phyloP scores from a whole-genome alignment of 1,140 invertebrate species.

The Aleiodes sp. region DNA sequence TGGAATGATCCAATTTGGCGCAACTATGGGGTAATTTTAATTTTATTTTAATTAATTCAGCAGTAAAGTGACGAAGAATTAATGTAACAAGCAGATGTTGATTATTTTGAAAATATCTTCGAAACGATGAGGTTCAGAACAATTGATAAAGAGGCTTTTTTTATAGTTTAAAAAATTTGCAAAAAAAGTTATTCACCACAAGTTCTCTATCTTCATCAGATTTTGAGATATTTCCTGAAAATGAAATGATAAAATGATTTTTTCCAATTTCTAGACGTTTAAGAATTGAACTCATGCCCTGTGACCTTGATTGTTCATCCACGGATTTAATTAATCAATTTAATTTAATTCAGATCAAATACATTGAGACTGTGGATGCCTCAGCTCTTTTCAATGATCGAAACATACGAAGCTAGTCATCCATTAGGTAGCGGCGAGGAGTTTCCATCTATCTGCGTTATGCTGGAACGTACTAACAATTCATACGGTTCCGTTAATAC shows the following conservation, averaged over 20 bases:
- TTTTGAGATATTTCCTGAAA: not conserved
- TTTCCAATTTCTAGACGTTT: not conserved
- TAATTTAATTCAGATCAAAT: conserved; percentile 51
- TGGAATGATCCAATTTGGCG: conserved; percentile 76
- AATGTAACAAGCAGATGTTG: too few relatives aligned
- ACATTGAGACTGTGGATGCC: conserved; percentile 61
- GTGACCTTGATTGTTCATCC: too few relatives aligned
- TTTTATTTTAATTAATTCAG: conserved; percentile 14
- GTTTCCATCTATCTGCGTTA: conserved; percentile 36
- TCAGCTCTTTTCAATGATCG: conserved; percentile 58
- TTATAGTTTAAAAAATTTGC: too few relatives aligned
- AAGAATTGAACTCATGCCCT: too few relatives aligned
- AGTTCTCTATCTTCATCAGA: too few relatives aligned
- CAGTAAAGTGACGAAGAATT: too few relatives aligned
- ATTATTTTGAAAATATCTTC: too few relatives aligned
- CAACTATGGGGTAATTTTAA: conserved; percentile 67
- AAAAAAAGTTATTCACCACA: too few relatives aligned
- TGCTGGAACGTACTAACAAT: conserved; percentile 27
- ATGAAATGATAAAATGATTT: not conserved
- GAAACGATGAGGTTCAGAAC: too few relatives aligned
- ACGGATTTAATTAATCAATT: not conserved
- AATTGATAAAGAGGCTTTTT: too few relatives aligned
- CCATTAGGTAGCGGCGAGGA: conserved; percentile 26
- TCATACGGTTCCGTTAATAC: conserved; percentile 23
- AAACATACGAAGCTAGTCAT: conserved; percentile 50